These are phyloP conservation scores for Carettochelys insculpta DNA, from an alignment of 2,113 vertebrate species.

Conservation along the genomic window DNA sequence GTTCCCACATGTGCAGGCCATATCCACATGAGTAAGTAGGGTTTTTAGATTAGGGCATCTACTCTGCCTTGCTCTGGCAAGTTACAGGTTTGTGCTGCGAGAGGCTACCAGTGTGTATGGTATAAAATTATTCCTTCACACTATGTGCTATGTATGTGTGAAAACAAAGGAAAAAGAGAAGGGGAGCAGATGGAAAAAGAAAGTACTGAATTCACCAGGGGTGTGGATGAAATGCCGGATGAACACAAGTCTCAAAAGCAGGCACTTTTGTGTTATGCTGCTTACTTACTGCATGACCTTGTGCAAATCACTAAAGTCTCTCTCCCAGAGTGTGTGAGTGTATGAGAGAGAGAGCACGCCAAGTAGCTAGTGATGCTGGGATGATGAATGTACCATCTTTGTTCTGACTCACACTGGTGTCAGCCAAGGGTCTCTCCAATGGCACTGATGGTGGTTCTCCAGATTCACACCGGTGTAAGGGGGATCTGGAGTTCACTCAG, in stretches of 20 bases:
- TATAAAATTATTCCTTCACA: not conserved
- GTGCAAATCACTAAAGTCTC: not conserved
- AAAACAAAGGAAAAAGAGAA: rapidly evolving
- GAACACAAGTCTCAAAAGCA: not conserved
- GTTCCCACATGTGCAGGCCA: not conserved
- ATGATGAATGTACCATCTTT: not conserved
- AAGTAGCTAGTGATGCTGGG: not conserved
- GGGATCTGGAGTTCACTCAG: not conserved
- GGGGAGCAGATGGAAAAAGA: not conserved
- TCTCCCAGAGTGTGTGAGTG: too few species aligned
- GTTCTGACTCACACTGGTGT: rapidly evolving
- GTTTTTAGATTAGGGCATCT: not conserved
- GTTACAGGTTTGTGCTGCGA: too few species aligned
- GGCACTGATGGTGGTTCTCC: not conserved
- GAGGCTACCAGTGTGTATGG: too few species aligned
- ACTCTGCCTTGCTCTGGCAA: not conserved
- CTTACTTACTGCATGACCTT: not conserved
- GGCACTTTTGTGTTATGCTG: not conserved
- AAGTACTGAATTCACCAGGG: not conserved
- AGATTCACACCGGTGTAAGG: rapidly evolving
- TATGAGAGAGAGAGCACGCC: too few species aligned
- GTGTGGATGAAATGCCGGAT: not conserved
- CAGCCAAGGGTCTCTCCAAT: not conserved
- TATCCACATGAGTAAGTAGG: not conserved
- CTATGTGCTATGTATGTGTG: not conserved